Base-by-base conservation (phyloP, 2,113 vertebrate genomes). In the Melanostigma gelatinosum region DNA sequence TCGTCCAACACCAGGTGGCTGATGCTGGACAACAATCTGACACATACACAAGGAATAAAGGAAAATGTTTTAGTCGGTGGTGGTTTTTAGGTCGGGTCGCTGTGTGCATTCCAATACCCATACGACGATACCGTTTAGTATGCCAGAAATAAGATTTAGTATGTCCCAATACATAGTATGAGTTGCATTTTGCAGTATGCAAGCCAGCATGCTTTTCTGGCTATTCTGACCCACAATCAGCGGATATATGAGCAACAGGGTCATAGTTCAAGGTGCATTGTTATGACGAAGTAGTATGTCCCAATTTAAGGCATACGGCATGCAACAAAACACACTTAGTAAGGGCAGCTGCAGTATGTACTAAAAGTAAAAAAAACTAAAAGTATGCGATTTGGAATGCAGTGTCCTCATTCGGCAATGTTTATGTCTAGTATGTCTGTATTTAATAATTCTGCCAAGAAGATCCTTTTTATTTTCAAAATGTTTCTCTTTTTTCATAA, bases 1-100 rank as follows among this genome's bases (percentile, higher is more conserved):
- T 99, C 98, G 80, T 99, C 98, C 82, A 99, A 91, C 55, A 99
- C 95, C 55, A 99, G 82, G 62, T 99, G 98, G 89, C 97, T 99
- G 81, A 99, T 88, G 66, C 94, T 98, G 32, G 96, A 96, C 86
- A 99, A 88, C 64, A 90, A 92, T 69, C 98, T 99, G 85, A 73
- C 8, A 48, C 13, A 22, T 5, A 22, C 11, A 44, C 3, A n/a
- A 48, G 0, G 22, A 8, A 58, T 4, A 61, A 12, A 4, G 6
- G 10, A 44, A 48, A 42, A 74, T 60, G 27, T 10, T 42, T 57
- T 10, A 32, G 12, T 18, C 4, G 8, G 5, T 16, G 11, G 4
- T 12, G 62, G 24, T 62, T 36, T 52, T 22, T 5, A n/a, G 34
- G 24, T 58, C 29, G 24, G 24, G 55, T 58, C 6, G 2, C 24